Conservation (phyloP, 2,797 vertebrate genomes). For the Limosa lapponica region DNA sequence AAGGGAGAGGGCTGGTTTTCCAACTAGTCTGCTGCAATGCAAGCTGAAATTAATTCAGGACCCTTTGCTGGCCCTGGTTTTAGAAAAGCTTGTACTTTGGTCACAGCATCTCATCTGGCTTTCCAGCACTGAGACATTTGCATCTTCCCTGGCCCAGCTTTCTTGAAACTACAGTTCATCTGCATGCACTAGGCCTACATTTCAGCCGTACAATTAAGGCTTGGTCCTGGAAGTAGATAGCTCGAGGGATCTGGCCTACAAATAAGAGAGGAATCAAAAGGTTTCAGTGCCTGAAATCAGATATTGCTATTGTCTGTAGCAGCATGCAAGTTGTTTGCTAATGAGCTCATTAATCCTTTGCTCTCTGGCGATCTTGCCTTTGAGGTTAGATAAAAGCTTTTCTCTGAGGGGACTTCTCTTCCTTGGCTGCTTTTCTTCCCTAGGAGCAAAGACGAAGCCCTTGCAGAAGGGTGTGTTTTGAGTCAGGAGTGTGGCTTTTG, state of each 20-base stretch:
- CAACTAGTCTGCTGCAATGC: neutral
- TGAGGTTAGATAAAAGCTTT: slow-evolving; percentile 34
- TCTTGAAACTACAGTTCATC: neutral
- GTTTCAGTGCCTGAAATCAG: neutral
- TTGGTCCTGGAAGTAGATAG: neutral
- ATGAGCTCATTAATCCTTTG: neutral
- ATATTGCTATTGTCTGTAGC: neutral
- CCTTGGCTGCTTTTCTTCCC: neutral
- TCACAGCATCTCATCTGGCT: neutral
- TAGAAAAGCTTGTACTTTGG: neutral
- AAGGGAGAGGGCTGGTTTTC: neutral
- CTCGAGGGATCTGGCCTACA: neutral
- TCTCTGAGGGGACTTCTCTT: neutral
- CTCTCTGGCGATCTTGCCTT: slow-evolving; percentile 12
- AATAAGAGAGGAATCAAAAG: neutral
- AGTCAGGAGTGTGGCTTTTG: neutral
- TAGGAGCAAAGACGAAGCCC: neutral
- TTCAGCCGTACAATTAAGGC: neutral
- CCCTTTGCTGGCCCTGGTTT: neutral
- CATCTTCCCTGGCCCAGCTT: neutral
- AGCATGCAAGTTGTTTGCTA: neutral
- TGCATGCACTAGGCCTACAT: neutral
- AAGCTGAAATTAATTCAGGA: neutral
- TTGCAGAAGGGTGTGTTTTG: neutral
- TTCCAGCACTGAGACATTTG: neutral